Evolutionary conservation across 2,888 invertebrate species (phyloP), one percentile per base, ranked within the genome.

Genomic region (Oligia latruncula): DNA sequence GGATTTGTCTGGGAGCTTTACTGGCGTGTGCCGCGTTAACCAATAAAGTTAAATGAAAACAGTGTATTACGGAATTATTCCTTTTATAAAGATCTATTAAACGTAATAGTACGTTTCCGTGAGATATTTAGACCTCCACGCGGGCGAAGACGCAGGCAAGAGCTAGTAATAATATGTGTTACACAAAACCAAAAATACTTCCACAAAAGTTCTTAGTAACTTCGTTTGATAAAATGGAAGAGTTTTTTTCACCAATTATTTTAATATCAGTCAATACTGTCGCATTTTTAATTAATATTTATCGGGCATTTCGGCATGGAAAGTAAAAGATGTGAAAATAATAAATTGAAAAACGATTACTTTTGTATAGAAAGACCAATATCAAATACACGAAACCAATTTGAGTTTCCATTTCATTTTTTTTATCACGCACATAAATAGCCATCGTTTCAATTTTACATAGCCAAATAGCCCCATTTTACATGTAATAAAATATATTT

Each of bases 401-500:
- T 65, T 40, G 23, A 65, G 23, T 23, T 40, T 11, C 11, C 23
- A 40, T 65, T 40, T 5, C 11, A 23, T 11, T 40, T 40, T 40
- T 65, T 64, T 35, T 35, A 74, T 29, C 29, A 43, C 29, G 23
- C 43, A 23, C 29, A 60, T 20, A 23, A 65, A 58, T 40, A 43
- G 23, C 20, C 15, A 43, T 20, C 0, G 46, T 62, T 29, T 62
- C 35, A 67, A 55, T 23, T 67, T 74, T 15, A 55, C 8, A n/a
- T 52, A 46, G 13, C 35, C 60, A 66, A 65, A 76, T 75, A 65
- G 64, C 20, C 64, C 77, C 70, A 77, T 84, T 86, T 74, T 66
- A 64, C 49, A 46, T 67, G 64, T 64, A 86, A 82, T 67, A 82
- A 86, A 82, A 79, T 73, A 68, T 71, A 87, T 78, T 87, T 67